phyloP scores from a whole-genome alignment of 2,888 invertebrate genomes.

The Galerucella nymphaeae region DNA sequence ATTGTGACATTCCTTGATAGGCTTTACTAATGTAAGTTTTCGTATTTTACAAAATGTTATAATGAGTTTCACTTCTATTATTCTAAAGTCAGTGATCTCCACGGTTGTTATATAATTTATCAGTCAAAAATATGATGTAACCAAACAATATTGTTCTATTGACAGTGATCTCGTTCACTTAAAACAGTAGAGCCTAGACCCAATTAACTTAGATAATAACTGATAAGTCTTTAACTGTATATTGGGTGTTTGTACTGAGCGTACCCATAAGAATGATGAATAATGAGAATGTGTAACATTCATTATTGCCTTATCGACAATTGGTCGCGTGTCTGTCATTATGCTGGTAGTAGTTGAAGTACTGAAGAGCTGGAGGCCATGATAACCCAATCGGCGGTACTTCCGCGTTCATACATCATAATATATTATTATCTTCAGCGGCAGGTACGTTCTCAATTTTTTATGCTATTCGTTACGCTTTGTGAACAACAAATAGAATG shows the following conservation, averaged over 20 bases:
- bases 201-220: not conserved
- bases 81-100: not conserved
- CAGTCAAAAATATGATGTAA: not conserved
- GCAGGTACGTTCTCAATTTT: conserved; percentile 37
- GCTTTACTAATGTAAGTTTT: no score
- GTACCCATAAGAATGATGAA: conserved; percentile 24
- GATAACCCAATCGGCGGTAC: conserved; percentile 45
- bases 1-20: no score
- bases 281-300: conserved; percentile 34
- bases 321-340: conserved; percentile 46
- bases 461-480: conserved; percentile 38
- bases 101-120: not conserved
- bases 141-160: not conserved
- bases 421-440: conserved; percentile 39
- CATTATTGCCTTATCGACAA: conserved; percentile 43
- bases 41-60: not conserved
- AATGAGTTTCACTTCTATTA: not conserved
- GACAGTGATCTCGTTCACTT: conserved; percentile 7
- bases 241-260: conserved; percentile 29
- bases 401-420: conserved; percentile 45
- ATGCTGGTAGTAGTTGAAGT: conserved; percentile 40
- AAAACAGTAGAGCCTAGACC: not conserved
- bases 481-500: conserved; percentile 36
- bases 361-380: conserved; percentile 34
- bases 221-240: conserved; percentile 17